phyloP scores from a whole-genome alignment of 2,888 invertebrate genomes.

The Chaetogeoica ovagalla region DNA sequence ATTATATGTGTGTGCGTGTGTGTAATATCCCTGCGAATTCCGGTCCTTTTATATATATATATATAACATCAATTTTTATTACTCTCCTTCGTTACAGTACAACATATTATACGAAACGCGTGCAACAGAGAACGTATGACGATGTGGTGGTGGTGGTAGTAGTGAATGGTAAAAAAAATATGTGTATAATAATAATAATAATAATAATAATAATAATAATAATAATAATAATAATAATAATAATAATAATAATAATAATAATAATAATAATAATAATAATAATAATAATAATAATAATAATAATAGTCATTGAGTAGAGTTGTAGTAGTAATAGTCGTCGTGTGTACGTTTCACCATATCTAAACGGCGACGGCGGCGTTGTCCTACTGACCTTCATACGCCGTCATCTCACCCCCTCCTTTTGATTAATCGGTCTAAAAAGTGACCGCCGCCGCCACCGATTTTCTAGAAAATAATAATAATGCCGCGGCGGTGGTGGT shows the following conservation, averaged over 20 bases:
- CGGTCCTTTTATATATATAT: no score
- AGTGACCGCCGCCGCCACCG: constrained; percentile 45
- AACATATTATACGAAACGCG: no score
- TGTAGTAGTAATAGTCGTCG: neutral
- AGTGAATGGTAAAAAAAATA: constrained; percentile 16
- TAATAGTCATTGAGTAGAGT: neutral
- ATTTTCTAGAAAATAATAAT: constrained; percentile 52
- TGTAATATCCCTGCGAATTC: no score
- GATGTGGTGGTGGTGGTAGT: neutral
- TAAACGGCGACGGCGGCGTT: constrained; percentile 38
- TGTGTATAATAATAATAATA: neutral
- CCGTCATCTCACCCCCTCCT: constrained; percentile 50
- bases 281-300: neutral
- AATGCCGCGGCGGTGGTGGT: neutral
- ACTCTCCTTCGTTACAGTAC: neutral
- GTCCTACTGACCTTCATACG: constrained; percentile 52
- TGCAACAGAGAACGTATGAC: neutral
- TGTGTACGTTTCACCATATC: constrained; percentile 41
- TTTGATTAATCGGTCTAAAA: constrained; percentile 51
- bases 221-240: neutral
- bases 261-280: neutral
- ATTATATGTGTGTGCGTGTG: no score
- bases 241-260: neutral
- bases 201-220: neutral
- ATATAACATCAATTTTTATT: no score